Conservation (phyloP, 2,113 vertebrate species). For the Podarcis muralis region DNA sequence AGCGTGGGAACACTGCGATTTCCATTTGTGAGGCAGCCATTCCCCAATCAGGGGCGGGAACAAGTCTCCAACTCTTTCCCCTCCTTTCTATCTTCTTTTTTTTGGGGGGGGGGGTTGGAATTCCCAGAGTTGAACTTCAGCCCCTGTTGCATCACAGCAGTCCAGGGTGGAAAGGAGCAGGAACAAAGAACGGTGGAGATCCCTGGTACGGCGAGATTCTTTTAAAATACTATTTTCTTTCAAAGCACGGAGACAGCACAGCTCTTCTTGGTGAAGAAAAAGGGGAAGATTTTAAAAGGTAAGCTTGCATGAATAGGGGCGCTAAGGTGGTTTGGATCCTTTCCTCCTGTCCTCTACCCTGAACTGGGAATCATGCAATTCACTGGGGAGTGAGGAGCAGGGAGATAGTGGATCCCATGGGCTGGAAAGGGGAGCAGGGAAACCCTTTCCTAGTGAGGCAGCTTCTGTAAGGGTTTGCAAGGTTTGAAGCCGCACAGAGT, state of each 20-base stretch:
- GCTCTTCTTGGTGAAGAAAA: neutral
- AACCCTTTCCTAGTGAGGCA: neutral
- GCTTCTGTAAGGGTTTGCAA: neutral
- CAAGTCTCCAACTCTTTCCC: neutral
- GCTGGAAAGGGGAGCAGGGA: neutral
- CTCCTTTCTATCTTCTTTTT: neutral
- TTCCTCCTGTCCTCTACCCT: neutral
- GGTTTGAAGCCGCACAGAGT: neutral
- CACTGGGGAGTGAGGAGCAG: no score
- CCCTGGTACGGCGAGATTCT: no score
- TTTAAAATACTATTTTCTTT: neutral
- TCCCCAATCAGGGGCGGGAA: neutral
- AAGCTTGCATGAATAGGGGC: neutral
- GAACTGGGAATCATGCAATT: neutral
- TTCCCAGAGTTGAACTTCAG: conserved; percentile 17
- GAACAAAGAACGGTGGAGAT: neutral
- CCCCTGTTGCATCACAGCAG: conserved; percentile 13
- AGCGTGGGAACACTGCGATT: neutral
- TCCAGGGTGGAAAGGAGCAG: neutral
- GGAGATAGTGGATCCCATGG: neutral
- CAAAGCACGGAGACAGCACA: neutral
- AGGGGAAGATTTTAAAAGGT: neutral
- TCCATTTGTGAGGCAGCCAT: neutral
- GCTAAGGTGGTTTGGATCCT: neutral
- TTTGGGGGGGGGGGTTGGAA: no score